phyloP scores from a whole-genome alignment of 2,113 vertebrate genomes.

The Hippocampus abdominalis region DNA sequence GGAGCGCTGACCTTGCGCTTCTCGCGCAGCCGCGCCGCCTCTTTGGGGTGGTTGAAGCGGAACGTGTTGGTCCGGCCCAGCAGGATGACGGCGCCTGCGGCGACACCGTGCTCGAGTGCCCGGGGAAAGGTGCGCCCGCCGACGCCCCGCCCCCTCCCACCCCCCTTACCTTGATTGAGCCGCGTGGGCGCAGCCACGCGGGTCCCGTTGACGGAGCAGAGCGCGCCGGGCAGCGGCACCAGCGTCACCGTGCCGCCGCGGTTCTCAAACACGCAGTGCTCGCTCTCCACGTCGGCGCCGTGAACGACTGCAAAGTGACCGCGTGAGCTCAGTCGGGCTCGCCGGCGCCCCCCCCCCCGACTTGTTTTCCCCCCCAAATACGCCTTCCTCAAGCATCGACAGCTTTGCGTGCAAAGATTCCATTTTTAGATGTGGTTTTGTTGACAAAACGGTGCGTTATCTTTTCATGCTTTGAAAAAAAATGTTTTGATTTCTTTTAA shows the following conservation, averaged over 20 bases:
- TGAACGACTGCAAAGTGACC: slow-evolving; percentile 80
- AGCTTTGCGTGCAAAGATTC: no score
- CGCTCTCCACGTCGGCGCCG: slow-evolving; percentile 90
- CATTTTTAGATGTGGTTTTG: no score
- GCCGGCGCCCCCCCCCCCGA: no score
- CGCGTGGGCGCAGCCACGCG: slow-evolving; percentile 77
- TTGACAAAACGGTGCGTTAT: no score
- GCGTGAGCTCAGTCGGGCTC: no score
- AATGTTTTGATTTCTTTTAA: no score
- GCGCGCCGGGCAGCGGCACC: slow-evolving; percentile 79
- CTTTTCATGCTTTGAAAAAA: no score
- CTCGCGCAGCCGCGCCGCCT: slow-evolving; percentile 91
- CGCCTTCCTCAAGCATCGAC: no score
- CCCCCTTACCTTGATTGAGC: slow-evolving; percentile 86
- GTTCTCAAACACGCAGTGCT: slow-evolving; percentile 93
- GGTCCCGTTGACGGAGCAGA: slow-evolving; percentile 90
- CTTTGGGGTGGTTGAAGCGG: slow-evolving; percentile 96
- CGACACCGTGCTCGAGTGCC: no score
- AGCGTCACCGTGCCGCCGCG: slow-evolving; percentile 80
- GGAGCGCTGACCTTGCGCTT: slow-evolving; percentile 86
- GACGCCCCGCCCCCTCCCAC: background rate
- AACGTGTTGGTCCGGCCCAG: slow-evolving; percentile 98
- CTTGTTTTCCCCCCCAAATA: no score
- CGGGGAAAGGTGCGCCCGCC: no score
- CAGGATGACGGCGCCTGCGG: slow-evolving; percentile 89